Percentiles rank a stretch among this genome's conserved stretches.
These are phyloP conservation scores for Hydrochoerus hydrochaeris DNA, from an alignment of 2,113 vertebrate genomes.

Conservation along the genomic window DNA sequence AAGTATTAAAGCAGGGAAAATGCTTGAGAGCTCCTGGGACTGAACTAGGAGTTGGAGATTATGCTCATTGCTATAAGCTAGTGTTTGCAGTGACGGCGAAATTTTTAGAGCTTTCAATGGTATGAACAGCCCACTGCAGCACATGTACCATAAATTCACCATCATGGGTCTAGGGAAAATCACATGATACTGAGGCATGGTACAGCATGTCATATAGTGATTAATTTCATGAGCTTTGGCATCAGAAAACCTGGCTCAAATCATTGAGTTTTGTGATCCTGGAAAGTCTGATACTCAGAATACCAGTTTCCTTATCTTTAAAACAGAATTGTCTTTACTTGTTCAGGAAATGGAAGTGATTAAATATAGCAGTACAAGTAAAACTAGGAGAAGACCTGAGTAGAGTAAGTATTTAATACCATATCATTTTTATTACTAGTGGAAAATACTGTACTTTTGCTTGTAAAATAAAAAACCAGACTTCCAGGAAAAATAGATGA, in stretches of 20 bases:
- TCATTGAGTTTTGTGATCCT: background rate
- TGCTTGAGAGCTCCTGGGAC: background rate
- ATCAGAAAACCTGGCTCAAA: slow-evolving; percentile 20
- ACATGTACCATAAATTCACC: background rate
- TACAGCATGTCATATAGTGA: background rate
- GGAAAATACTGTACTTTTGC: slow-evolving; percentile 18
- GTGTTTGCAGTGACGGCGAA: background rate
- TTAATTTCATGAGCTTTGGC: background rate
- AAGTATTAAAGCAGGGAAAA: background rate
- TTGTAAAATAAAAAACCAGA: slow-evolving; percentile 15
- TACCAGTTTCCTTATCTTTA: background rate
- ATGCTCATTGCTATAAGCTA: background rate
- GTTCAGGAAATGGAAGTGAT: background rate
- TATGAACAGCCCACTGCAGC: background rate
- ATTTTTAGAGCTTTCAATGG: background rate
- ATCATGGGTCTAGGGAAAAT: background rate
- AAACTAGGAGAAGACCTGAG: background rate
- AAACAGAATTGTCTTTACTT: background rate
- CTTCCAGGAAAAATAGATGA: background rate
- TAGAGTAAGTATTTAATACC: background rate
- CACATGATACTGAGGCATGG: background rate
- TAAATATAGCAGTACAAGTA: background rate
- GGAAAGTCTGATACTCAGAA: background rate
- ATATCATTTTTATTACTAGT: background rate
- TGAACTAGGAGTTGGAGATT: background rate